A percentile compares a stretch with the other conserved stretches of the same genome.
Evolutionary conservation across 2,888 invertebrate genomes (phyloP).

Genomic region (Drosophila subsilvestris): DNA sequence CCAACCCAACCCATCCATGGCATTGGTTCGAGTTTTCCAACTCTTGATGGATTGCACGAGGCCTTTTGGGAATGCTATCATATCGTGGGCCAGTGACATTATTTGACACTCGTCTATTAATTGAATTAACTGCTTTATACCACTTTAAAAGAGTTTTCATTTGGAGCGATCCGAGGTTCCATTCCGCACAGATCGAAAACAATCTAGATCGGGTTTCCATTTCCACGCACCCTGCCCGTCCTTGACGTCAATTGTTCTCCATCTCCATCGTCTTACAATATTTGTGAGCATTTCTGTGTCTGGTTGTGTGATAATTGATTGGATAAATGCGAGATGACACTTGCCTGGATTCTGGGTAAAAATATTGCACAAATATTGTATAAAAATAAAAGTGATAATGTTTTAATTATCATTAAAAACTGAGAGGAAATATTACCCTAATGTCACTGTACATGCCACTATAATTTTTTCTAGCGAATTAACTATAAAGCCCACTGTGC

Average conservation of each 20-base stretch:
- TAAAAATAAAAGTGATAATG: not conserved
- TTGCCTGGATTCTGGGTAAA: not conserved
- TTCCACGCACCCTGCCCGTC: conserved; percentile 24
- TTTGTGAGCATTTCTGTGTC: conserved; percentile 16
- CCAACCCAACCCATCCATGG: conserved; percentile 10
- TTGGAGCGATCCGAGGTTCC: conserved; percentile 32
- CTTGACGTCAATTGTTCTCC: conserved; percentile 51
- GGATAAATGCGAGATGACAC: conserved; percentile 16
- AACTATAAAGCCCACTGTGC: no score
- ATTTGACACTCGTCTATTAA: conserved; percentile 71
- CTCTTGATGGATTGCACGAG: conserved; percentile 18
- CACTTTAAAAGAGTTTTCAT: conserved; percentile 71
- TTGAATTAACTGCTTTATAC: conserved; percentile 77
- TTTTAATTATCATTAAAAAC: not conserved
- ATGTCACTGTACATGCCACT: no score
- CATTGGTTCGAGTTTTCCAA: conserved; percentile 5
- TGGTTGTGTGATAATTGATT: conserved; percentile 28
- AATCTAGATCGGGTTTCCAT: conserved; percentile 68
- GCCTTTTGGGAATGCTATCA: conserved; percentile 22
- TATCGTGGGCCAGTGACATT: conserved; percentile 36
- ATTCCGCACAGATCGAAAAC: conserved; percentile 48
- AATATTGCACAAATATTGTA: not conserved
- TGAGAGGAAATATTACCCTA: not conserved
- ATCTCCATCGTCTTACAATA: conserved; percentile 26
- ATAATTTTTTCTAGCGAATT: no score